Evolutionary conservation across 2,888 invertebrate species (phyloP).

Genomic region (Amphipoea lucens): DNA sequence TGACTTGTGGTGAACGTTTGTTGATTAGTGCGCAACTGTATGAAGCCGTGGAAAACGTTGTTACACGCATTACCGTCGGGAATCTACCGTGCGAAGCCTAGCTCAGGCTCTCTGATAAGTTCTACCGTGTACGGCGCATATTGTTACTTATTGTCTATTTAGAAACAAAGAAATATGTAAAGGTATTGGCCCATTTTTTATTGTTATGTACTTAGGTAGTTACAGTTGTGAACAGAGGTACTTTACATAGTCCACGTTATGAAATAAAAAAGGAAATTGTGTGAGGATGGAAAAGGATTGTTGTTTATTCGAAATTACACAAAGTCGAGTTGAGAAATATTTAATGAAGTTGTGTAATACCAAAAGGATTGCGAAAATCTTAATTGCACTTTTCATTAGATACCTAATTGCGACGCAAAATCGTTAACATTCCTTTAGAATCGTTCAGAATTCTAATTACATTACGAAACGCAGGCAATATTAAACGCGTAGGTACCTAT

Average conservation of each 20-base stretch:
- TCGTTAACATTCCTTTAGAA: conserved; percentile 19
- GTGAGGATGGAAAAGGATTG: background rate
- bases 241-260: background rate
- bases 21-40: conserved; percentile 65
- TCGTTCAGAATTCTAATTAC: conserved; percentile 17
- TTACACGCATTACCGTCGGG: conserved; percentile 65
- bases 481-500: background rate
- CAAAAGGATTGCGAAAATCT: background rate
- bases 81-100: conserved; percentile 58
- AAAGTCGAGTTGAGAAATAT: background rate
- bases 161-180: background rate
- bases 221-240: background rate
- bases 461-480: conserved; percentile 14
- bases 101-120: conserved; percentile 52
- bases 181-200: background rate
- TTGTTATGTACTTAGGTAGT: background rate
- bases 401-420: background rate
- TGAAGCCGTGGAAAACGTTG: conserved; percentile 68
- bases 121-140: conserved; percentile 17
- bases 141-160: background rate
- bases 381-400: background rate
- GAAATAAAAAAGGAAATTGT: background rate
- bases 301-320: background rate
- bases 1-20: conserved; percentile 43
- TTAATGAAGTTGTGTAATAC: background rate